These are phyloP conservation scores for Heliconius himera DNA, from an alignment of 1,140 invertebrate genomes.

Conservation along the genomic window DNA sequence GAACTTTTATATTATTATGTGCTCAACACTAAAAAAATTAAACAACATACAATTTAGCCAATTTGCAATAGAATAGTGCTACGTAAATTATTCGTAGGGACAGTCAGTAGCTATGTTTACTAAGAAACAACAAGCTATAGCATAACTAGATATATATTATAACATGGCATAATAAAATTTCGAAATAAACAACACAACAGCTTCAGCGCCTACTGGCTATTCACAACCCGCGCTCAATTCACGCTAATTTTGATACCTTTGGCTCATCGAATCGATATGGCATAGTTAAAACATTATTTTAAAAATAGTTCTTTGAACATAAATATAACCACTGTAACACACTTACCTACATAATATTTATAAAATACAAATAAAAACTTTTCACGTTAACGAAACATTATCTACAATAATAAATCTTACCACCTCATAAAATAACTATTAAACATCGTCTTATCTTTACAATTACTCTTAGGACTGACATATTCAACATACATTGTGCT, in stretches of 20 bases:
- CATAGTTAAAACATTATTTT: constrained; percentile 20
- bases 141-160: constrained; percentile 50
- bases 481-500: constrained; percentile 19
- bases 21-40: not conserved
- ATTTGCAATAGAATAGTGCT: not conserved
- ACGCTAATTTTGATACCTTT: constrained; percentile 68
- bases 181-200: constrained; percentile 71
- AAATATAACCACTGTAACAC: constrained; percentile 11
- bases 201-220: constrained; percentile 56
- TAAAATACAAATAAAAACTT: constrained; percentile 4
- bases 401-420: constrained; percentile 24
- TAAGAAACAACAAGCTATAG: constrained; percentile 61
- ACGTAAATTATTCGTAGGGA: constrained; percentile 36
- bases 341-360: constrained; percentile 2
- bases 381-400: constrained; percentile 19
- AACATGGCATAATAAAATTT: constrained; percentile 75
- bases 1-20: not conserved
- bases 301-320: constrained; percentile 11
- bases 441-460: not conserved
- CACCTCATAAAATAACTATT: constrained; percentile 23
- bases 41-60: not conserved
- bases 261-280: constrained; percentile 49
- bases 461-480: constrained; percentile 19
- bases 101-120: constrained; percentile 41
- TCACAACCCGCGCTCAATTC: constrained; percentile 59